Conservation (phyloP, 2,113 vertebrate genomes). For the Noctilio leporinus region DNA sequence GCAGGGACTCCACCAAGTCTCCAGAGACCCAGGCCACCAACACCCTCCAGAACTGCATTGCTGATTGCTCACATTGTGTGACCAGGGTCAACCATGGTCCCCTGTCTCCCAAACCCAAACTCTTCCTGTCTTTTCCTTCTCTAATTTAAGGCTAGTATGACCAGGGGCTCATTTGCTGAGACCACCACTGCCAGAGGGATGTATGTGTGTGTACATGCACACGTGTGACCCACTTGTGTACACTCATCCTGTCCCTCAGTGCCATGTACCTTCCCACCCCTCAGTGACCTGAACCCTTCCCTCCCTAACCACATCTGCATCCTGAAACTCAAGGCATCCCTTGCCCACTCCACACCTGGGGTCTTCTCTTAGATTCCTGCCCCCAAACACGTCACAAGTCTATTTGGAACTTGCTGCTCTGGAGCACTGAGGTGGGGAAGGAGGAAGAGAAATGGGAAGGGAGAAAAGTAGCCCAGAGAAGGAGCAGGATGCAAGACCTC, state of each 20-base stretch:
- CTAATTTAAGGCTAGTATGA: neutral
- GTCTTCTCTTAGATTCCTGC: neutral
- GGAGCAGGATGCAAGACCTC: neutral
- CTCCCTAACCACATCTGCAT: neutral
- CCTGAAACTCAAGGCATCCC: neutral
- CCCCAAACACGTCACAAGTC: neutral
- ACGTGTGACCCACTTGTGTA: neutral
- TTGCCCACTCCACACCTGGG: neutral
- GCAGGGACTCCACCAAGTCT: neutral
- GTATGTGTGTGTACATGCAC: accelerated
- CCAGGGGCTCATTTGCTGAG: neutral
- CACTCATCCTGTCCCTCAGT: neutral
- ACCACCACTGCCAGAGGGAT: neutral
- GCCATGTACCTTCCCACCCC: neutral
- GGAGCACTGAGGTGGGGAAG: neutral
- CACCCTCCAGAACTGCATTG: neutral
- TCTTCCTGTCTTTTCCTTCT: neutral
- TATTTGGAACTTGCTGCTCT: neutral
- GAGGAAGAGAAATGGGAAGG: neutral
- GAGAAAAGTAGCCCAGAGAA: neutral
- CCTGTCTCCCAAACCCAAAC: neutral
- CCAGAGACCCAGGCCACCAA: neutral
- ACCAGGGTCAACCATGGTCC: neutral
- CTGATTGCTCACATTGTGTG: neutral
- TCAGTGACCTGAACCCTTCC: neutral